A percentile compares a stretch with the other conserved stretches of the same genome.
phyloP scores from a whole-genome alignment of 2,888 invertebrate genomes.

The Microchrysa polita region DNA sequence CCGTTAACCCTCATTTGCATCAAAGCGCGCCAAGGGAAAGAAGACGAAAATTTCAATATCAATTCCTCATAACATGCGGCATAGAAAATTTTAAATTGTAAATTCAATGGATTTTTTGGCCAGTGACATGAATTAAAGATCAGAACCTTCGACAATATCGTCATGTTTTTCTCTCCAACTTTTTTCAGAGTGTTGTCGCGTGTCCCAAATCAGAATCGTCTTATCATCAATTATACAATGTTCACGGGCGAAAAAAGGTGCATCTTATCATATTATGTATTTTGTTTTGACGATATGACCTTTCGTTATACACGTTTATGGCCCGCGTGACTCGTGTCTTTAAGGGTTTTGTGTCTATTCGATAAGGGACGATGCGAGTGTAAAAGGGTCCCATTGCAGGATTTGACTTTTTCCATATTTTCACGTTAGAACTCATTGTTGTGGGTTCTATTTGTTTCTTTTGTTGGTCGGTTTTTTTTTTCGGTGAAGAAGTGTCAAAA shows the following conservation, averaged over 20 bases:
- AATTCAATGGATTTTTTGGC: not conserved
- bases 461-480: conserved; percentile 26
- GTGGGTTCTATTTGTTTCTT: conserved; percentile 28
- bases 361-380: not conserved
- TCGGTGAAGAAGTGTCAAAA: conserved; percentile 40
- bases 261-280: not conserved
- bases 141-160: conserved; percentile 19
- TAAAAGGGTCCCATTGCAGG: conserved; percentile 22
- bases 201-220: conserved; percentile 43
- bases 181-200: conserved; percentile 41
- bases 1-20: conserved; percentile 20
- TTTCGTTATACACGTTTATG: not conserved
- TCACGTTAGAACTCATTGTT: conserved; percentile 4
- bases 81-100: not conserved
- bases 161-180: no score
- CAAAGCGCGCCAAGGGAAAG: conserved; percentile 25
- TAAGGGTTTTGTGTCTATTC: conserved; percentile 12
- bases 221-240: conserved; percentile 31
- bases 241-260: not conserved
- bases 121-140: conserved; percentile 6
- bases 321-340: conserved; percentile 22
- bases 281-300: not conserved
- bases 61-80: not conserved
- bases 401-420: conserved; percentile 23
- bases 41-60: not conserved